These are phyloP conservation scores for Ailurus styani DNA, from an alignment of 2,113 vertebrate species.

Conservation along the genomic window DNA sequence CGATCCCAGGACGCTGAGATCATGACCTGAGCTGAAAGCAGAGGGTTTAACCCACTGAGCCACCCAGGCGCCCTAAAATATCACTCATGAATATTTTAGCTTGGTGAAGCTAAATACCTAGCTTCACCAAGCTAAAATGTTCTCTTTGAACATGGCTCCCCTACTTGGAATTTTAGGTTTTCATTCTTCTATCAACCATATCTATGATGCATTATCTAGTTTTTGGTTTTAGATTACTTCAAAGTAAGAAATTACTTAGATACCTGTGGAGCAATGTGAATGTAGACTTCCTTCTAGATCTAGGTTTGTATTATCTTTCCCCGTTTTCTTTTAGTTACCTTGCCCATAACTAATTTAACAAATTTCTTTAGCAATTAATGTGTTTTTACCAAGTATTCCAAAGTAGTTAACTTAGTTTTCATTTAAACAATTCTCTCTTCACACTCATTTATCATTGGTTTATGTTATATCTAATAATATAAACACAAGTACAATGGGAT, in stretches of 20 bases:
- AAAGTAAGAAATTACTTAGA: not conserved
- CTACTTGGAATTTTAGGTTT: not conserved
- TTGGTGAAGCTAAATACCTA: no score
- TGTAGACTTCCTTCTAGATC: not conserved
- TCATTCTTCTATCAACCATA: not conserved
- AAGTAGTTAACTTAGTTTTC: constrained; percentile 9
- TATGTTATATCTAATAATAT: constrained; percentile 7
- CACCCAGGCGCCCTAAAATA: no score
- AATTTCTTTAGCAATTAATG: constrained; percentile 1
- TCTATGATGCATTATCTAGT: not conserved
- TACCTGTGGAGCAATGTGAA: not conserved
- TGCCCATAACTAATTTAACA: not conserved
- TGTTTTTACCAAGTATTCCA: not conserved
- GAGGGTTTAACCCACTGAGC: no score
- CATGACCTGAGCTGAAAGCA: no score
- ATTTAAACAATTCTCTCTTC: not conserved
- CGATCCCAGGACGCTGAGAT: no score
- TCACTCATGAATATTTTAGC: not conserved
- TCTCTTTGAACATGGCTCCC: not conserved
- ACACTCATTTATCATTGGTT: not conserved
- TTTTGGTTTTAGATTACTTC: not conserved
- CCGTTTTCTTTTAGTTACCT: not conserved
- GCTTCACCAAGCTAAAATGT: not conserved
- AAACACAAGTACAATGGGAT: not conserved
- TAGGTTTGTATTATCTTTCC: not conserved